Conservation (phyloP, 2,797 vertebrate species). For the Sebastes elongatus region DNA sequence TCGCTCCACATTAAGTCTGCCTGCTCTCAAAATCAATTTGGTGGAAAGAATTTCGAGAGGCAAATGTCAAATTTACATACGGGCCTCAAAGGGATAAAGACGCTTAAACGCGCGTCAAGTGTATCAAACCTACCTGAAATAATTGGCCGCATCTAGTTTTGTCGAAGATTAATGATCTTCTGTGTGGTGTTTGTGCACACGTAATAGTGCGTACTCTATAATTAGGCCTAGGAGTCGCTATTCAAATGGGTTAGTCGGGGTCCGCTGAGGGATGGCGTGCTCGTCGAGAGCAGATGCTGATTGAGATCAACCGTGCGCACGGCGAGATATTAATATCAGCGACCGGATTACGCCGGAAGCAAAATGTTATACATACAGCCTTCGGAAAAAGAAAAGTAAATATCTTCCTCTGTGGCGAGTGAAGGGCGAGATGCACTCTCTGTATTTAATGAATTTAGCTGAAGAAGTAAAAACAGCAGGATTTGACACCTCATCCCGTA, state of each 20-base stretch:
- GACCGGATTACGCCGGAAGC: constrained; percentile 12
- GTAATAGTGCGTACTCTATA: constrained; percentile 40
- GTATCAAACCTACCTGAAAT: constrained; percentile 42
- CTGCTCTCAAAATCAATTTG: constrained; percentile 59
- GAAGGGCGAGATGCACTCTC: constrained; percentile 1
- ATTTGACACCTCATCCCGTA: no score
- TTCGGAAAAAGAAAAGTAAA: constrained; percentile 1
- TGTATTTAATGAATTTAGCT: constrained; percentile 49
- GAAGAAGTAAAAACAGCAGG: constrained; percentile 20
- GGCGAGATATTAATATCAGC: constrained; percentile 47
- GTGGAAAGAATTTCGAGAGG: constrained; percentile 38
- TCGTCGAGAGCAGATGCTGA: constrained; percentile 55
- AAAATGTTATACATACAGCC: background rate
- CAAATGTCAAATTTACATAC: constrained; percentile 69
- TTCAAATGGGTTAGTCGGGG: constrained; percentile 28
- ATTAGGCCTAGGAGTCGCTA: constrained; percentile 60
- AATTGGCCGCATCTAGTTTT: constrained; percentile 42
- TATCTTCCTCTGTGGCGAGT: background rate
- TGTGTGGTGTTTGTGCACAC: constrained; percentile 32
- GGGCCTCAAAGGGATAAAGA: constrained; percentile 42
- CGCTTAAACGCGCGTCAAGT: constrained; percentile 21
- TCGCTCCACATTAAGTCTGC: constrained; percentile 34
- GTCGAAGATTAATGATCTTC: constrained; percentile 46
- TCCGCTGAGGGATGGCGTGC: constrained; percentile 45
- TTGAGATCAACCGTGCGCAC: constrained; percentile 40